A percentile compares a stretch with the other conserved stretches of the same genome.
These are phyloP conservation scores for Mareca penelope DNA, from an alignment of 2,797 vertebrate species.

Conservation along the genomic window DNA sequence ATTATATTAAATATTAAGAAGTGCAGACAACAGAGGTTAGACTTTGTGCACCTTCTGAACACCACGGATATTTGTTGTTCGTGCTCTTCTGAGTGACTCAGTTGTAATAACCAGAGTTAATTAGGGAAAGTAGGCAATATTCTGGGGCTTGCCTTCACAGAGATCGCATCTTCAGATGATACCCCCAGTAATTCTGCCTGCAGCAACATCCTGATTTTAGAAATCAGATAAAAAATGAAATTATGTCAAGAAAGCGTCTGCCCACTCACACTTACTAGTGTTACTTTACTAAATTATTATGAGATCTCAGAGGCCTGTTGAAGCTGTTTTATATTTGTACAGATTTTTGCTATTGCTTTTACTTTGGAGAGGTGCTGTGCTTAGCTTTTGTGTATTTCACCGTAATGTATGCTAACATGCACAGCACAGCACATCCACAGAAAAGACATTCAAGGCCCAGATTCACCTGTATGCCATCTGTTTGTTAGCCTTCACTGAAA, in stretches of 20 bases:
- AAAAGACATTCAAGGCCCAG: background rate
- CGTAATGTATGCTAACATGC: rapidly evolving
- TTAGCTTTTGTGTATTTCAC: background rate
- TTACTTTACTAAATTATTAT: background rate
- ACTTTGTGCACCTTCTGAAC: background rate
- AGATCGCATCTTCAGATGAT: background rate
- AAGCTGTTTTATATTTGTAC: background rate
- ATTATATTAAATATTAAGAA: background rate
- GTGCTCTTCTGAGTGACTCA: background rate
- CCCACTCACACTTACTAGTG: background rate
- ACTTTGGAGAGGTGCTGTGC: background rate
- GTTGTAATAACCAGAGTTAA: background rate
- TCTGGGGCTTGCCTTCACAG: background rate
- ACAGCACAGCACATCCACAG: background rate
- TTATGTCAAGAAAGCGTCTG: background rate
- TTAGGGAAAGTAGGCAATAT: background rate
- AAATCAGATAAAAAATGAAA: background rate
- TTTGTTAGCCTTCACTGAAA: background rate
- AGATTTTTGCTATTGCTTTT: background rate
- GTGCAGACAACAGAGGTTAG: background rate
- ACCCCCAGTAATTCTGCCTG: background rate
- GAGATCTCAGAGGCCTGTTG: background rate
- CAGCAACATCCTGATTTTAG: background rate
- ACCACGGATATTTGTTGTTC: background rate
- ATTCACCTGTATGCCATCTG: background rate